These are phyloP conservation scores for Aptenodytes patagonicus DNA, from an alignment of 2,113 vertebrate genomes.

Conservation along the genomic window DNA sequence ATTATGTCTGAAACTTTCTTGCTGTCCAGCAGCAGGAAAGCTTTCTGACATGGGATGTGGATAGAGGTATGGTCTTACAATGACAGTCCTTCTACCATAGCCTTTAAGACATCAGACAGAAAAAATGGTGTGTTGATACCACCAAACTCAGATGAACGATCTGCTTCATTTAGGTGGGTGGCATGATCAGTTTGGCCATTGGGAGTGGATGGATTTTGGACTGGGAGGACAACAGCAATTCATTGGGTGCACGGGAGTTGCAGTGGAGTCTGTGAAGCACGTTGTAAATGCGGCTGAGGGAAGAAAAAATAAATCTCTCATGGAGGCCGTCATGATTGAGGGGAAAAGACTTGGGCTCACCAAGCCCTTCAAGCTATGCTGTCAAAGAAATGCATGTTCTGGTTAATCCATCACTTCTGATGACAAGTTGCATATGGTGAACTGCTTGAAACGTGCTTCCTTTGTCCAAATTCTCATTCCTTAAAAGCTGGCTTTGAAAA, in stretches of 20 bases:
- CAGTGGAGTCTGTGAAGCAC: background rate
- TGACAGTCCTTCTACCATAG: background rate
- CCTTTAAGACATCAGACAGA: background rate
- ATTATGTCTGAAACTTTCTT: constrained; percentile 31
- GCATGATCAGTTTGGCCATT: constrained; percentile 1
- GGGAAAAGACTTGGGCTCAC: constrained; percentile 1
- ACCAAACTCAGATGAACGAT: background rate
- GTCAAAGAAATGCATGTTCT: constrained; percentile 35
- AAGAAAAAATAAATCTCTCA: background rate
- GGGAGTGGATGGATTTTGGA: constrained; percentile 13
- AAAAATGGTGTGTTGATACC: background rate
- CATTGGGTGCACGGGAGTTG: background rate
- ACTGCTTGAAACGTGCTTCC: background rate
- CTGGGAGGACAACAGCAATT: constrained; percentile 7
- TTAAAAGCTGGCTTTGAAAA: constrained; percentile 14
- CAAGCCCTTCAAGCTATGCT: constrained; percentile 20
- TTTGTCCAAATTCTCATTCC: background rate
- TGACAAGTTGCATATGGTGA: background rate
- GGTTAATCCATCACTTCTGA: background rate
- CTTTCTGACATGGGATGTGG: background rate
- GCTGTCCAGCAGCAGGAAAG: constrained; percentile 28
- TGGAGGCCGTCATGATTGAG: background rate
- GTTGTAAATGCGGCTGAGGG: background rate
- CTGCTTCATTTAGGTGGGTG: background rate
- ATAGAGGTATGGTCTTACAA: background rate